These are phyloP conservation scores for Dicrostonyx torquatus DNA, from an alignment of 2,797 vertebrate species.

Conservation along the genomic window DNA sequence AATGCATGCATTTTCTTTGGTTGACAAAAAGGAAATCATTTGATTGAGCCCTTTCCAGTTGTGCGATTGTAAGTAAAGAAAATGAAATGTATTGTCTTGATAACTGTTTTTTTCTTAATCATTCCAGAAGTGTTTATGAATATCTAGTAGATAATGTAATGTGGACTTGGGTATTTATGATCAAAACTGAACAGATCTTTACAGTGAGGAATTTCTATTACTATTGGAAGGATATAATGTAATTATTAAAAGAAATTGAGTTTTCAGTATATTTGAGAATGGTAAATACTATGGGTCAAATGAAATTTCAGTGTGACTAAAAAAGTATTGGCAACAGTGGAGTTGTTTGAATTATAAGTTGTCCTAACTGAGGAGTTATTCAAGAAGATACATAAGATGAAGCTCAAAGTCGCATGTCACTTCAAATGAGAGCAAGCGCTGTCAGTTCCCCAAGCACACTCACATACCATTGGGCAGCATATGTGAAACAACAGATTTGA, in stretches of 20 bases:
- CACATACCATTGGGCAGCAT: background rate
- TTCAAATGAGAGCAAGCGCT: background rate
- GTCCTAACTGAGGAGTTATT: background rate
- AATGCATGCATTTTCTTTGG: background rate
- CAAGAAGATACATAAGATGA: conserved; percentile 12
- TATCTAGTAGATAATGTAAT: background rate
- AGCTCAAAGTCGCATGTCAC: background rate
- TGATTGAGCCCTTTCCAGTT: conserved; percentile 4
- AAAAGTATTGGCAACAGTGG: background rate
- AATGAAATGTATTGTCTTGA: conserved; percentile 41
- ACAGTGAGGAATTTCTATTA: background rate
- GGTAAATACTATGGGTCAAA: background rate
- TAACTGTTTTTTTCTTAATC: conserved; percentile 10
- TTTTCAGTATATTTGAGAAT: background rate
- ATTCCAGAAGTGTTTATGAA: conserved; percentile 11
- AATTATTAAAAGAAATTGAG: conserved; percentile 29
- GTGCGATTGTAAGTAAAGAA: background rate
- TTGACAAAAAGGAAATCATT: background rate
- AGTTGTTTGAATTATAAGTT: background rate
- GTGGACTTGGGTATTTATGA: background rate
- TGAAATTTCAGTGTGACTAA: background rate
- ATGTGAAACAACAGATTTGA: background rate
- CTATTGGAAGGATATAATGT: background rate
- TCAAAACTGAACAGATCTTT: conserved; percentile 51
- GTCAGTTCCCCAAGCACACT: background rate